These are phyloP conservation scores for Gasterosteus aculeatus DNA, from an alignment of 2,113 vertebrate species.

Conservation along the genomic window DNA sequence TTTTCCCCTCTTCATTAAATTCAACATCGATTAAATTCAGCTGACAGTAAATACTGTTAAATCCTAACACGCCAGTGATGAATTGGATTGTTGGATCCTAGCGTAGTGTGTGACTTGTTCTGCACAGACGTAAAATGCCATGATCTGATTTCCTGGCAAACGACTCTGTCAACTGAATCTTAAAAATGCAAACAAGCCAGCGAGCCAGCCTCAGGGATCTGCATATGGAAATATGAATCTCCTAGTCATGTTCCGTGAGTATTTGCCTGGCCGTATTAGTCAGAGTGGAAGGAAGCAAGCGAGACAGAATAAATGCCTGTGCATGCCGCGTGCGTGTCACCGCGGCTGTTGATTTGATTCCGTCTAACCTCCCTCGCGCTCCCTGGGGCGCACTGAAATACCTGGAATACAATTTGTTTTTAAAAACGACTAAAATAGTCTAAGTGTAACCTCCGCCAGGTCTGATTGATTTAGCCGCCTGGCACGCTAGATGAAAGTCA, in stretches of 20 bases:
- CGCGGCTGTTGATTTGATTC: constrained; percentile 63
- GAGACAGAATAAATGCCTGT: constrained; percentile 37
- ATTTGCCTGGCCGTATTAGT: constrained; percentile 50
- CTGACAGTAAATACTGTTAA: constrained; percentile 45
- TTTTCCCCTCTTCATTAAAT: constrained; percentile 12
- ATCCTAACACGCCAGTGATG: constrained; percentile 19
- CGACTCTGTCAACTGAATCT: constrained; percentile 59
- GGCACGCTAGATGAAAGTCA: constrained; percentile 29
- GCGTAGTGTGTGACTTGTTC: constrained; percentile 4
- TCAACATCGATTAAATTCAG: not conserved
- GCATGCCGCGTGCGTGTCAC: constrained; percentile 2
- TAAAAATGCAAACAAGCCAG: constrained; percentile 73
- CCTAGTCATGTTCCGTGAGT: constrained; percentile 23
- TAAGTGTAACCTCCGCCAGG: constrained; percentile 38
- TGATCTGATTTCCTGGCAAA: constrained; percentile 58
- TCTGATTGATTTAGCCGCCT: constrained; percentile 52
- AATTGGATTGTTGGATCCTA: constrained; percentile 30
- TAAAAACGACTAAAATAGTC: constrained; percentile 41
- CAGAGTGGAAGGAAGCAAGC: constrained; percentile 23
- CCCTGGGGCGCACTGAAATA: constrained; percentile 30
- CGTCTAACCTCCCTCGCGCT: constrained; percentile 46
- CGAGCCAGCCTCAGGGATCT: constrained; percentile 44
- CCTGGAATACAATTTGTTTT: constrained; percentile 57
- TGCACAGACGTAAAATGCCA: constrained; percentile 53
- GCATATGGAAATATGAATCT: constrained; percentile 64